Percentiles rank a stretch among this genome's conserved stretches.
Conservation (phyloP, 2,888 invertebrate genomes). For the Tuta absoluta region DNA sequence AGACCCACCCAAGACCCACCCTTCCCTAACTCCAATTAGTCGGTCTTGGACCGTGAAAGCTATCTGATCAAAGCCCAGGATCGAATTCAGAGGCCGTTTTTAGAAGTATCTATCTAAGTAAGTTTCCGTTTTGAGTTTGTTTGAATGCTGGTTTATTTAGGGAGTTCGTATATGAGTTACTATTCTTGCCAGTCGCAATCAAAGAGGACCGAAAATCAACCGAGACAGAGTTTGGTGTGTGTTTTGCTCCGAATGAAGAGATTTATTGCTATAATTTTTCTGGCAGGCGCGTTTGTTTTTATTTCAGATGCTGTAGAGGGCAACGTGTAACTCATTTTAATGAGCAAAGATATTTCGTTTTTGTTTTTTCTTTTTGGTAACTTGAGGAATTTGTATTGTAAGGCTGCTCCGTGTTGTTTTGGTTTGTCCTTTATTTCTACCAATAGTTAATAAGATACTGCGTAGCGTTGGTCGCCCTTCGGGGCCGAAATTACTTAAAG, state of each 20-base stretch:
- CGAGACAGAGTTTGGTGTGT: background rate
- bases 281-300: slow-evolving; percentile 10
- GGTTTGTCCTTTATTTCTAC: too few species aligned
- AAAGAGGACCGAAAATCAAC: background rate
- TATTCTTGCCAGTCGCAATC: background rate
- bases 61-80: background rate
- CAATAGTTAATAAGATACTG: too few species aligned
- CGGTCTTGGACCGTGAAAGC: background rate
- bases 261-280: slow-evolving; percentile 19
- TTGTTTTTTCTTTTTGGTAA: background rate
- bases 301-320: background rate
- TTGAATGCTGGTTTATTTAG: background rate
- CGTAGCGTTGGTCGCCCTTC: too few species aligned
- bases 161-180: too few species aligned
- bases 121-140: too few species aligned
- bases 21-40: background rate
- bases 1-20: slow-evolving; percentile 11
- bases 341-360: background rate
- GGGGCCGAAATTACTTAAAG: too few species aligned
- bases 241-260: background rate
- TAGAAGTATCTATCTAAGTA: too few species aligned
- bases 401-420: too few species aligned
- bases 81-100: background rate
- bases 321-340: slow-evolving; percentile 4
- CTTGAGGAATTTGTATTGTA: too few species aligned